Percentiles rank a stretch among this genome's conserved stretches.
phyloP scores from a whole-genome alignment of 1,140 invertebrate genomes.

The Papilio aristodemus region DNA sequence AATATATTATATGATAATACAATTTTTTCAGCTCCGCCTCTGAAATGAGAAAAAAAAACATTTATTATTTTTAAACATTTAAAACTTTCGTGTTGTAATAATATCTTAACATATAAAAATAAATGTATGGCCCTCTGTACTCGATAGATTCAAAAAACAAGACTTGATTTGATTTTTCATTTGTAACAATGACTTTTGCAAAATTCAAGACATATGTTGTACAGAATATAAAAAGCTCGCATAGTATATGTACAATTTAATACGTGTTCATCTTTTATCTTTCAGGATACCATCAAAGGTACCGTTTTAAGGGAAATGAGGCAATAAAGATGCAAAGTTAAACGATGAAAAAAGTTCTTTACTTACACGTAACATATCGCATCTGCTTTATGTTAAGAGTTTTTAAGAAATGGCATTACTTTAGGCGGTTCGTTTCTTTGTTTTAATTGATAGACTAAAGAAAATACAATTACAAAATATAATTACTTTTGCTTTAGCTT shows the following conservation, averaged over 20 bases:
- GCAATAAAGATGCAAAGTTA: constrained; percentile 16
- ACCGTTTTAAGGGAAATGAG: neutral
- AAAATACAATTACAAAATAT: neutral
- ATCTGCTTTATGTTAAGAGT: neutral
- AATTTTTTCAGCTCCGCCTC: no score
- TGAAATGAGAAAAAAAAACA: no score
- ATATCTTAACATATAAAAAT: constrained; percentile 11
- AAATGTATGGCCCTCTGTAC: no score
- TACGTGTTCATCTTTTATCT: neutral
- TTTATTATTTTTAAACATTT: no score
- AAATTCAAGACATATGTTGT: no score
- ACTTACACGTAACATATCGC: neutral
- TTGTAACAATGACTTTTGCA: no score
- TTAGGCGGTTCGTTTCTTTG: neutral
- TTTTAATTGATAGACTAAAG: neutral
- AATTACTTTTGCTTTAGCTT: no score
- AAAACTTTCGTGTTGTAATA: neutral
- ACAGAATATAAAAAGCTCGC: no score
- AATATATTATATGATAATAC: no score
- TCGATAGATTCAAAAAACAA: no score
- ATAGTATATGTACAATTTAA: neutral
- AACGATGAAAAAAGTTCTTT: constrained; percentile 13
- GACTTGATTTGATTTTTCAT: no score
- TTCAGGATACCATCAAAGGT: constrained; percentile 4
- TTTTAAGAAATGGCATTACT: neutral